A percentile compares a stretch with the other conserved stretches of the same genome.
These are phyloP conservation scores for Excalfactoria chinensis DNA, from an alignment of 2,113 vertebrate genomes.

Conservation along the genomic window DNA sequence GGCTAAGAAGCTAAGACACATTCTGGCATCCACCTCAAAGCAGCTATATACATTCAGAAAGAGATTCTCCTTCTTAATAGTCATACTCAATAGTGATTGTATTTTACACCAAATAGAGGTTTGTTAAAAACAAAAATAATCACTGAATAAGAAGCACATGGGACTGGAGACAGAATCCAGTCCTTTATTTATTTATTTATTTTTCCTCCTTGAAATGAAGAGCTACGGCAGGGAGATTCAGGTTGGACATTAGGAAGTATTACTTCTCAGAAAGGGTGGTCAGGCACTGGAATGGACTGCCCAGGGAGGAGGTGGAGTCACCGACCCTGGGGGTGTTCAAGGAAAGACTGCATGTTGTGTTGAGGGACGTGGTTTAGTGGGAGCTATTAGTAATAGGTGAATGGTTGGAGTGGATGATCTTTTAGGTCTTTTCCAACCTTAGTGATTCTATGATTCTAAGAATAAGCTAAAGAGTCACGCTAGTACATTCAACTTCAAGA, in stretches of 20 bases:
- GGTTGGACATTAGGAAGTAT: too few species aligned
- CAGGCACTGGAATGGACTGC: too few species aligned
- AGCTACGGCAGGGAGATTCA: too few species aligned
- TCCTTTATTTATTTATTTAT: not conserved
- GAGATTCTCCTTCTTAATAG: not conserved
- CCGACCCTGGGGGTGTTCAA: too few species aligned
- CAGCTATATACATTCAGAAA: not conserved
- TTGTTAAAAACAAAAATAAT: not conserved
- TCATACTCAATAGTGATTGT: not conserved
- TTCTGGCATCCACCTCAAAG: not conserved
- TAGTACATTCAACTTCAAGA: not conserved
- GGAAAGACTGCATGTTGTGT: too few species aligned
- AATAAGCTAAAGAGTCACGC: not conserved
- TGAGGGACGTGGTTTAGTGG: too few species aligned
- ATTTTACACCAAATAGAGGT: not conserved
- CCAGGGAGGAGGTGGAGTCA: too few species aligned
- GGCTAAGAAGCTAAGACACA: not conserved
- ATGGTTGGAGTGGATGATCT: too few species aligned
- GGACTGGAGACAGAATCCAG: not conserved
- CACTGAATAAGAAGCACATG: not conserved
- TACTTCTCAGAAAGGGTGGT: too few species aligned
- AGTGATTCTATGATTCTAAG: too few species aligned
- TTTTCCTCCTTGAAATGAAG: not conserved
- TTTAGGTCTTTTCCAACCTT: too few species aligned
- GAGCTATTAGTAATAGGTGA: too few species aligned